A percentile compares a stretch with the other conserved stretches of the same genome.
Evolutionary conservation across 2,797 vertebrate genomes (phyloP).

Genomic region (Oryzias dopingdopingensis): DNA sequence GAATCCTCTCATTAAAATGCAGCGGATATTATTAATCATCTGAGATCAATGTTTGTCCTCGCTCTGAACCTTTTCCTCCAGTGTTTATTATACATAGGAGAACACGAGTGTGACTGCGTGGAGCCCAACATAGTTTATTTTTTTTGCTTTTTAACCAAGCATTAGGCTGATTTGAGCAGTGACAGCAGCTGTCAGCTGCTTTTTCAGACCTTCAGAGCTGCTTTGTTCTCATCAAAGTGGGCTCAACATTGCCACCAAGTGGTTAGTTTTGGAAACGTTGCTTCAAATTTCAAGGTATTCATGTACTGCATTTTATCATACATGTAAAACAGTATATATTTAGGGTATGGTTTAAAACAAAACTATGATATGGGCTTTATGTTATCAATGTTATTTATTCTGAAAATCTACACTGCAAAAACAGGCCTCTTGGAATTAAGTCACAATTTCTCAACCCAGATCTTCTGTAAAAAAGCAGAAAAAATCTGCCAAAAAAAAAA

Average conservation of each 20-base stretch:
- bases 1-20: conserved; percentile 56
- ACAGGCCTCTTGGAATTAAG: too few relatives aligned
- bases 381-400: too few relatives aligned
- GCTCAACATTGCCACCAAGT: conserved; percentile 55
- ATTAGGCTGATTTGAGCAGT: conserved; percentile 4
- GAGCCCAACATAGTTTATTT: conserved; percentile 17
- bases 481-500: too few relatives aligned
- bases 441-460: too few relatives aligned
- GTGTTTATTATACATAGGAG: conserved; percentile 20
- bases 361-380: too few relatives aligned
- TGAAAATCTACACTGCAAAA: too few relatives aligned
- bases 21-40: conserved; percentile 49
- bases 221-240: conserved; percentile 7
- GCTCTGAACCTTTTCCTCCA: neutral
- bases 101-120: conserved; percentile 10
- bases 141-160: conserved; percentile 4
- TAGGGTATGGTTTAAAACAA: too few relatives aligned
- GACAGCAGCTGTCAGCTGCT: conserved; percentile 1
- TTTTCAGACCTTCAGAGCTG: conserved; percentile 5
- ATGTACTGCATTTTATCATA: too few relatives aligned
- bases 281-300: neutral
- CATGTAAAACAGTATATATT: too few relatives aligned
- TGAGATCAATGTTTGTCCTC: conserved; percentile 52
- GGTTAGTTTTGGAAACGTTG: conserved; percentile 19
- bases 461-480: too few relatives aligned